These are phyloP conservation scores for Gastrophysa polygoni DNA, from an alignment of 2,888 invertebrate genomes.

Conservation along the genomic window DNA sequence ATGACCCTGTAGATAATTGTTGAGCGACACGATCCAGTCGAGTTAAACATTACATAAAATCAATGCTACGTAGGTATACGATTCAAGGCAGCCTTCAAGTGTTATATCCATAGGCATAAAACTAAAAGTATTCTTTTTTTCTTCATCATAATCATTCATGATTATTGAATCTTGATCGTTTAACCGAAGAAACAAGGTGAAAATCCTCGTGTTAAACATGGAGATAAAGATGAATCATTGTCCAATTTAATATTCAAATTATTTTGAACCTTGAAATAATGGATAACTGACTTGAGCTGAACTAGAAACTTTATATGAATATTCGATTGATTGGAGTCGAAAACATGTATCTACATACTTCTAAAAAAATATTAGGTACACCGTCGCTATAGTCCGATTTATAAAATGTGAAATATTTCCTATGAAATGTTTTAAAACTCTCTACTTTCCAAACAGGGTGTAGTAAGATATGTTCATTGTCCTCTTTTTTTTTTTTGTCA, in stretches of 20 bases:
- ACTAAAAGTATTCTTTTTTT: neutral
- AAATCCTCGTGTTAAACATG: neutral
- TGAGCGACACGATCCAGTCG: neutral
- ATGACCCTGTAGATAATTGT: neutral
- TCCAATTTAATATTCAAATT: neutral
- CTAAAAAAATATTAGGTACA: too few relatives aligned
- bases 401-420: too few relatives aligned
- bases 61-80: conserved; percentile 22
- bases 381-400: too few relatives aligned
- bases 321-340: too few relatives aligned
- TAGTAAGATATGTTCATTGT: too few relatives aligned
- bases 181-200: neutral
- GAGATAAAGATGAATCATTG: neutral
- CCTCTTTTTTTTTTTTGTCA: too few relatives aligned
- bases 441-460: too few relatives aligned
- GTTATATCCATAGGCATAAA: conserved; percentile 23
- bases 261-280: neutral
- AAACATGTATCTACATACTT: too few relatives aligned
- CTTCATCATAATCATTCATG: neutral
- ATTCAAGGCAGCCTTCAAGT: conserved; percentile 23
- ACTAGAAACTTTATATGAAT: too few relatives aligned
- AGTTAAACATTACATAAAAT: conserved; percentile 24
- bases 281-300: neutral
- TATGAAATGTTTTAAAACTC: too few relatives aligned
- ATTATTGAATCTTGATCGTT: neutral